phyloP scores from a whole-genome alignment of 1,140 invertebrate genomes.

The Drosophila equinoxialis region DNA sequence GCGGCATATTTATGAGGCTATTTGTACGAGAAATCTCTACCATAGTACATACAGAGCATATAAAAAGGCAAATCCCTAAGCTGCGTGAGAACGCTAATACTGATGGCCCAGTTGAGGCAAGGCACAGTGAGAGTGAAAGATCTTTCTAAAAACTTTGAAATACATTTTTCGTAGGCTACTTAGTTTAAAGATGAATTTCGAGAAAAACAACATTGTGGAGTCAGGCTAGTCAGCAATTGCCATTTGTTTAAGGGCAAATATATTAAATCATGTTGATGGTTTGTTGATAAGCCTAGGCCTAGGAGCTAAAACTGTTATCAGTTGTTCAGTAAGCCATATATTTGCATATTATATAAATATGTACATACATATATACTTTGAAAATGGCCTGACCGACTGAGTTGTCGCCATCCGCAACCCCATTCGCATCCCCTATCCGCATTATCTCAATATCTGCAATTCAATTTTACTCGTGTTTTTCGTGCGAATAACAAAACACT shows the following conservation, averaged over 20 bases:
- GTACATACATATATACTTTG: background rate
- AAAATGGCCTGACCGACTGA: constrained; percentile 41
- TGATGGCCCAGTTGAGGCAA: constrained; percentile 30
- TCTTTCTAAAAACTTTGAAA: constrained; percentile 6
- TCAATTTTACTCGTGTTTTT: constrained; percentile 39
- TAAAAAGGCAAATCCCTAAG: constrained; percentile 47
- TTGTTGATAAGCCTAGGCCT: constrained; percentile 58
- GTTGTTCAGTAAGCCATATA: constrained; percentile 49
- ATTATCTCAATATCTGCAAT: constrained; percentile 43
- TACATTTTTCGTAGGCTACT: constrained; percentile 35
- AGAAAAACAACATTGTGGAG: constrained; percentile 42
- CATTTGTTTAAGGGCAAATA: constrained; percentile 65
- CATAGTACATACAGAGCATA: constrained; percentile 34
- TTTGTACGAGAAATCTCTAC: constrained; percentile 61
- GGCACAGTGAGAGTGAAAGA: background rate
- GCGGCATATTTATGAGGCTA: constrained; percentile 70
- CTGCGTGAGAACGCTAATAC: constrained; percentile 74
- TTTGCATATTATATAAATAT: constrained; percentile 56
- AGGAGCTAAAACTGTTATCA: constrained; percentile 47
- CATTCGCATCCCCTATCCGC: background rate
- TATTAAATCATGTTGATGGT: constrained; percentile 73
- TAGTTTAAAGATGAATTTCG: constrained; percentile 20
- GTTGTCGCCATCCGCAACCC: background rate
- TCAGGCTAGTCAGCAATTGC: constrained; percentile 2
- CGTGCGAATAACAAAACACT: constrained; percentile 52